Percentiles rank a stretch among this genome's conserved stretches.
These are phyloP conservation scores for Thunnus maccoyii DNA, from an alignment of 2,113 vertebrate genomes.

Conservation along the genomic window DNA sequence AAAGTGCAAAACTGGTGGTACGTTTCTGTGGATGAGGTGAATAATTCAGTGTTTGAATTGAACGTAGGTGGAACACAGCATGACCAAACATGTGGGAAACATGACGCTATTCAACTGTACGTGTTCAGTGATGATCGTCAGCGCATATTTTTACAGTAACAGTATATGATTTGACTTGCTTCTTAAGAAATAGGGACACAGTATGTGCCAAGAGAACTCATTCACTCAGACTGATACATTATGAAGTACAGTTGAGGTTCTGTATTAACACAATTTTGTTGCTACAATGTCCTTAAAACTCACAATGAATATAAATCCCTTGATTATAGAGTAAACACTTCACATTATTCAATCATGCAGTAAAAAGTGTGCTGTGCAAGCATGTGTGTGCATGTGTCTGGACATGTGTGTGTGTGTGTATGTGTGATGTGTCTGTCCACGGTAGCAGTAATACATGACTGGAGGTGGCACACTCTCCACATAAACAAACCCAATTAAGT, in stretches of 20 bases:
- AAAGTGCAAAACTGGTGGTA: background rate
- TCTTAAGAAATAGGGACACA: background rate
- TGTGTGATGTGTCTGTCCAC: constrained; percentile 53
- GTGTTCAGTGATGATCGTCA: constrained; percentile 25
- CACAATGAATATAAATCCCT: constrained; percentile 50
- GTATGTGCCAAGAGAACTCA: background rate
- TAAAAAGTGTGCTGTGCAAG: constrained; percentile 34
- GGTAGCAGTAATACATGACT: constrained; percentile 76
- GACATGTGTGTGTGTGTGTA: constrained; percentile 25
- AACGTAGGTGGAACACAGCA: background rate
- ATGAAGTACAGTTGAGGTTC: constrained; percentile 20
- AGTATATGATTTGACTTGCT: background rate
- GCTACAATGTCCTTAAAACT: constrained; percentile 41
- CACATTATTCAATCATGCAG: constrained; percentile 67
- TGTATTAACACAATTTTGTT: constrained; percentile 32
- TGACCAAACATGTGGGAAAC: background rate
- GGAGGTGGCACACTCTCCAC: constrained; percentile 79
- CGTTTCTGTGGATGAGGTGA: background rate
- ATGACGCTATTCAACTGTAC: constrained; percentile 5
- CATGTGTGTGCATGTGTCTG: constrained; percentile 1
- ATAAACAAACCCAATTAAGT: constrained; percentile 85
- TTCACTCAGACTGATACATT: constrained; percentile 21
- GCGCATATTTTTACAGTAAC: constrained; percentile 2
- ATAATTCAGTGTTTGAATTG: background rate
- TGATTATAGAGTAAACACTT: constrained; percentile 57